A percentile compares a stretch with the other conserved stretches of the same genome.
These are phyloP conservation scores for Leucoma salicis DNA, from an alignment of 2,888 invertebrate genomes.

Conservation along the genomic window DNA sequence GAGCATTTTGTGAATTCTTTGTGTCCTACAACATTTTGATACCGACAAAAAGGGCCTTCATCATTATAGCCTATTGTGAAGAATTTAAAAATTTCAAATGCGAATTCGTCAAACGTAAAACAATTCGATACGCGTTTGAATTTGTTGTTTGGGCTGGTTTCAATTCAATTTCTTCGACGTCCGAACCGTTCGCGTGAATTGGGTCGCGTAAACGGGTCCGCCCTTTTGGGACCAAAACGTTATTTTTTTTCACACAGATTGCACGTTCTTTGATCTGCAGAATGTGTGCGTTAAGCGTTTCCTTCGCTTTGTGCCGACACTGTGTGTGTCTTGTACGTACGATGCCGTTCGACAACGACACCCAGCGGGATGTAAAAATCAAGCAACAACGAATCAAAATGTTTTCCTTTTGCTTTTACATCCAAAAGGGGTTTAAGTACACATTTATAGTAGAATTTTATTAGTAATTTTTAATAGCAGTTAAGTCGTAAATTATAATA, in stretches of 20 bases:
- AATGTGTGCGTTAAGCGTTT: slow-evolving; percentile 80
- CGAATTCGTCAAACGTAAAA: slow-evolving; percentile 81
- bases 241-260: slow-evolving; percentile 81
- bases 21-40: slow-evolving; percentile 58
- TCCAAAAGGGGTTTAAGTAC: slow-evolving; percentile 22
- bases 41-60: slow-evolving; percentile 72
- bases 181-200: slow-evolving; percentile 78
- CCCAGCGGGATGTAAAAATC: slow-evolving; percentile 74
- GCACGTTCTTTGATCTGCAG: slow-evolving; percentile 79
- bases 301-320: slow-evolving; percentile 69
- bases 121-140: slow-evolving; percentile 82
- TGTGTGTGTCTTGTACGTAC: slow-evolving; percentile 66
- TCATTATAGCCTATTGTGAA: slow-evolving; percentile 80
- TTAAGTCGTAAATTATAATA: no score
- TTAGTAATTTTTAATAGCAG: no score
- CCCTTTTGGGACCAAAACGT: slow-evolving; percentile 80
- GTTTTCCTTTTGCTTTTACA: slow-evolving; percentile 41
- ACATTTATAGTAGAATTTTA: no score
- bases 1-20: slow-evolving; percentile 62
- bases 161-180: slow-evolving; percentile 80
- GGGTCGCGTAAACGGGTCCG: slow-evolving; percentile 81
- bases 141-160: slow-evolving; percentile 74
- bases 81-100: slow-evolving; percentile 76
- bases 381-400: slow-evolving; percentile 62
- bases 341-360: slow-evolving; percentile 58